Percentiles rank a stretch among this genome's conserved stretches.
Evolutionary conservation across 2,888 invertebrate species (phyloP).

Genomic region (Antheraea assamensis): DNA sequence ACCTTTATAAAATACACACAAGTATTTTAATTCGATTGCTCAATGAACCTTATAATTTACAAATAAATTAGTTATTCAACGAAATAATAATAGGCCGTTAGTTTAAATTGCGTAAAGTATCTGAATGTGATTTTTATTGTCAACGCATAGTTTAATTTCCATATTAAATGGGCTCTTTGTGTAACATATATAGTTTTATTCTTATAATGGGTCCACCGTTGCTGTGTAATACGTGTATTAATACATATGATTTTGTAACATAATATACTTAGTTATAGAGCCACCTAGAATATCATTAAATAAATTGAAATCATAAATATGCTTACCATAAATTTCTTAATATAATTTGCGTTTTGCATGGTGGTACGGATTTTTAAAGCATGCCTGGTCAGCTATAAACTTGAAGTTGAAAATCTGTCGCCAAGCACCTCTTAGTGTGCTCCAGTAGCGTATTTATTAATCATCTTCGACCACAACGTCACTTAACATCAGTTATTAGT

Average conservation of each 20-base stretch:
- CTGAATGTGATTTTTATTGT: slow-evolving; percentile 40
- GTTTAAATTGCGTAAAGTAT: slow-evolving; percentile 46
- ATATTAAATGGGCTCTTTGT: slow-evolving; percentile 55
- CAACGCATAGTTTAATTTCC: slow-evolving; percentile 44
- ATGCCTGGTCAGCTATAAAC: too few relatives aligned
- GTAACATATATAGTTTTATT: slow-evolving; percentile 29
- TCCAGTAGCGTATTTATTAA: too few relatives aligned
- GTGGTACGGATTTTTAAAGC: too few relatives aligned
- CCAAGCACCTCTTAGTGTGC: too few relatives aligned
- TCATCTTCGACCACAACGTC: too few relatives aligned
- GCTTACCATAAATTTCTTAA: too few relatives aligned
- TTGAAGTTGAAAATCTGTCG: too few relatives aligned
- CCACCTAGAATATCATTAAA: too few relatives aligned
- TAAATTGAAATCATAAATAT: too few relatives aligned
- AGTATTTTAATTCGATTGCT: slow-evolving; percentile 46
- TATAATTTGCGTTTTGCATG: too few relatives aligned
- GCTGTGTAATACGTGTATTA: not conserved
- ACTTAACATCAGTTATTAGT: too few relatives aligned
- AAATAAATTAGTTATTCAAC: slow-evolving; percentile 14
- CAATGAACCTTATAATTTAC: slow-evolving; percentile 44
- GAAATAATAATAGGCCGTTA: slow-evolving; percentile 34
- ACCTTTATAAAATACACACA: slow-evolving; percentile 20
- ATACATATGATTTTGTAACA: not conserved
- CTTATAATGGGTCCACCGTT: not conserved
- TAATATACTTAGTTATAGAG: too few relatives aligned